A percentile compares a stretch with the other conserved stretches of the same genome.
Conservation (phyloP, 2,888 invertebrate genomes). For the Vannuccia rotundouncinata region DNA sequence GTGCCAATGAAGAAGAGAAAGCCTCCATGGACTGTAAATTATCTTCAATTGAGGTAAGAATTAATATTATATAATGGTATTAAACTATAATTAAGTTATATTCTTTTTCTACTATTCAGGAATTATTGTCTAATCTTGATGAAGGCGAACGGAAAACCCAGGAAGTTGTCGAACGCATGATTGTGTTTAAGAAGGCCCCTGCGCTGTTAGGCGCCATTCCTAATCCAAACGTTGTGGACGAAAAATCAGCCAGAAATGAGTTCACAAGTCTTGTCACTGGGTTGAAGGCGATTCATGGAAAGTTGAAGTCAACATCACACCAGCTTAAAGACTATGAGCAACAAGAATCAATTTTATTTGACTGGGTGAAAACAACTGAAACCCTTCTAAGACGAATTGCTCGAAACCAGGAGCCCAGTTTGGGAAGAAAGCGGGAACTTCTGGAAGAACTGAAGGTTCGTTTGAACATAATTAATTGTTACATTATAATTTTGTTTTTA, state of each 20-base stretch:
- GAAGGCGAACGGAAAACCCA: background rate
- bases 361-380: background rate
- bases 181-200: background rate
- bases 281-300: background rate
- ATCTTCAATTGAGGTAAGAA: constrained; percentile 1
- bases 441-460: background rate
- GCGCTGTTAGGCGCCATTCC: background rate
- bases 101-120: background rate
- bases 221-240: background rate
- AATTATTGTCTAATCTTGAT: background rate
- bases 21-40: background rate
- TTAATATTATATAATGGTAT: too few relatives aligned
- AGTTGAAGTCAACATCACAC: background rate
- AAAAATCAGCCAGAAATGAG: background rate
- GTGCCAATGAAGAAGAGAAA: background rate
- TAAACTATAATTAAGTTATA: background rate
- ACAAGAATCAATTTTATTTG: background rate
- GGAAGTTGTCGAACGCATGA: background rate
- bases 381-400: background rate
- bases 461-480: background rate
- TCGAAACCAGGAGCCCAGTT: background rate
- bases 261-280: background rate
- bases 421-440: background rate
- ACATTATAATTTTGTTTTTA: background rate
- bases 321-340: background rate